phyloP scores from a whole-genome alignment of 2,888 invertebrate species.

The Tenthredo mesomela region DNA sequence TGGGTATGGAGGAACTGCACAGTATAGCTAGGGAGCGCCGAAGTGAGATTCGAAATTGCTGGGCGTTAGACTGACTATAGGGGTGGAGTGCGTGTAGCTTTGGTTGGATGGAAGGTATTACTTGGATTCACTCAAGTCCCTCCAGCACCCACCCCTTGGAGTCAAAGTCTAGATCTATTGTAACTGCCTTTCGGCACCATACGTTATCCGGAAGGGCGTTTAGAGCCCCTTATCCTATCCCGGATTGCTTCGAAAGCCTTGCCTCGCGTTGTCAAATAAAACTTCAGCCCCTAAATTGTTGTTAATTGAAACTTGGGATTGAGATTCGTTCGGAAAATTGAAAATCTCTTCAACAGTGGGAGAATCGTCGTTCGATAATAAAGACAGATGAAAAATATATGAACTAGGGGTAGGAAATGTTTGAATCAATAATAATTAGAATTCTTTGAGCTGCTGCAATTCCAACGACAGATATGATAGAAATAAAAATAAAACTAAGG shows the following conservation, averaged over 20 bases:
- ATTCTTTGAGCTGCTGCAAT: neutral
- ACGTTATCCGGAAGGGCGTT: slow-evolving; percentile 52
- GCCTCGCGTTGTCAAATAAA: slow-evolving; percentile 36
- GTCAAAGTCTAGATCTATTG: slow-evolving; percentile 56
- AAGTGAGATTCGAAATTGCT: slow-evolving; percentile 32
- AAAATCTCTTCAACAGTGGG: neutral
- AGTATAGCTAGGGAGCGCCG: neutral
- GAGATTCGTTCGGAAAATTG: slow-evolving; percentile 6
- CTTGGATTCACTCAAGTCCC: slow-evolving; percentile 46
- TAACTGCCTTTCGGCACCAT: slow-evolving; percentile 55
- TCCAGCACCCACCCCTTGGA: neutral
- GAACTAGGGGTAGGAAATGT: neutral
- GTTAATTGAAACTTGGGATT: slow-evolving; percentile 42
- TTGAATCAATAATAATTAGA: neutral
- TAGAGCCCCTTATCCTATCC: slow-evolving; percentile 51
- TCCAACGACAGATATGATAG: neutral
- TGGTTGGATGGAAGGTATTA: slow-evolving; percentile 36
- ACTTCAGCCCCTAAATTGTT: slow-evolving; percentile 45
- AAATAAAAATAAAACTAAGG: neutral
- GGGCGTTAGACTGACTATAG: slow-evolving; percentile 3
- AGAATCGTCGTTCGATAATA: neutral
- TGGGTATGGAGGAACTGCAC: neutral
- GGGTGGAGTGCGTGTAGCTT: slow-evolving; percentile 40
- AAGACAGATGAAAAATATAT: neutral
- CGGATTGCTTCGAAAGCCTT: slow-evolving; percentile 40